phyloP scores from a whole-genome alignment of 2,888 invertebrate genomes.

The Leistus spinibarbis region DNA sequence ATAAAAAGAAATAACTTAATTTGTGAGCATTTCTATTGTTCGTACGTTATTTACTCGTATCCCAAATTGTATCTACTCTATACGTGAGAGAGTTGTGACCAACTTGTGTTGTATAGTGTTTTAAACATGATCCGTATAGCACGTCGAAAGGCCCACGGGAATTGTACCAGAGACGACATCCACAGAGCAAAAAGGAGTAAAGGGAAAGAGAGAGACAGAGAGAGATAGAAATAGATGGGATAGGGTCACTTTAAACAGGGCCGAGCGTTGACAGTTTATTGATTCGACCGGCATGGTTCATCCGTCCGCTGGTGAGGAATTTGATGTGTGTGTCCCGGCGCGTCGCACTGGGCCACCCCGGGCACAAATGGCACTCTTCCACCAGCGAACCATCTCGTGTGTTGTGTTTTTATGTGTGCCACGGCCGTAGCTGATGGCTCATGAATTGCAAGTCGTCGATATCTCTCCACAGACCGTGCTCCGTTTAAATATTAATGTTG shows the following conservation, averaged over 20 bases:
- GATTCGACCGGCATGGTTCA: conserved; percentile 1
- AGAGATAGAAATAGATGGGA: not conserved
- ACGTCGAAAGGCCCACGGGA: not conserved
- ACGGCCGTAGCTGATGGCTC: not conserved
- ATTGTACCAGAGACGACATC: not conserved
- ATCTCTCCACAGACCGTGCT: not conserved
- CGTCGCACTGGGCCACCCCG: not conserved
- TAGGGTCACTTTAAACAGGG: not conserved
- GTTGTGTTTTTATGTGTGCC: not conserved
- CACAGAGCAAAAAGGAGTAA: not conserved
- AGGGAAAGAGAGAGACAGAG: not conserved
- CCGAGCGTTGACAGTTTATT: conserved; percentile 8
- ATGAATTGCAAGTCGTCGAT: not conserved
- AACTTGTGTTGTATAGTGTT: not conserved
- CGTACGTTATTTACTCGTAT: too few species aligned
- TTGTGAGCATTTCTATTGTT: too few species aligned
- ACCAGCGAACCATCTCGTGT: not conserved
- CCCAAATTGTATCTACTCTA: too few species aligned
- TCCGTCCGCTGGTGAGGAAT: not conserved
- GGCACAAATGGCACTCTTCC: not conserved
- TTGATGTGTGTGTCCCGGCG: not conserved
- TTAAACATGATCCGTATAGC: not conserved
- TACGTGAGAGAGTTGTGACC: not conserved
- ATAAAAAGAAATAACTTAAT: too few species aligned
- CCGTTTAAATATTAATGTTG: not conserved